phyloP scores from a whole-genome alignment of 2,797 vertebrate genomes.

The Lepus oiostolus region DNA sequence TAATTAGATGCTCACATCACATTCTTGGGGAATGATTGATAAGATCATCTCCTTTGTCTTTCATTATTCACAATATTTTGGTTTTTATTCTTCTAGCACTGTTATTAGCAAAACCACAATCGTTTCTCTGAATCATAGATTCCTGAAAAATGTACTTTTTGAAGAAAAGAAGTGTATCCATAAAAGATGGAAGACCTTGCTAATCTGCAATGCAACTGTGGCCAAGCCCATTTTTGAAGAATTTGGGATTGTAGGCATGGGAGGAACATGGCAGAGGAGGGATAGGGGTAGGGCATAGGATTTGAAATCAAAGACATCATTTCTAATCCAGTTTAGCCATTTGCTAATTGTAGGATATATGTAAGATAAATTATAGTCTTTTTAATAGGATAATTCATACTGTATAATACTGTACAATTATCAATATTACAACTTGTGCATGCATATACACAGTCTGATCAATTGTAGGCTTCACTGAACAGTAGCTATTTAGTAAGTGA shows the following conservation, averaged over 20 bases:
- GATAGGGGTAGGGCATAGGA: background rate
- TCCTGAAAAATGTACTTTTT: background rate
- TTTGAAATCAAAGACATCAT: background rate
- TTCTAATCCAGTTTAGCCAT: slow-evolving; percentile 26
- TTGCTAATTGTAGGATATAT: background rate
- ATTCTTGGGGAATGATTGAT: background rate
- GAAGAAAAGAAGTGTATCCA: background rate
- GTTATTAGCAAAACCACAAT: background rate
- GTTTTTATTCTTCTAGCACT: background rate
- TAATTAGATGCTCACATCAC: background rate
- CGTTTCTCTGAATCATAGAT: background rate
- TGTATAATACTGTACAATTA: background rate
- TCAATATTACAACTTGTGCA: background rate
- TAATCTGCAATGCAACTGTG: background rate
- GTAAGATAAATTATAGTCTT: background rate
- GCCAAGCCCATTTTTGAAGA: background rate
- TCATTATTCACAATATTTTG: background rate
- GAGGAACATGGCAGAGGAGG: background rate
- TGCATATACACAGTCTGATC: background rate
- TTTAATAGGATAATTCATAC: background rate
- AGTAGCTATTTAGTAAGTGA: background rate
- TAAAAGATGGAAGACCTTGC: background rate
- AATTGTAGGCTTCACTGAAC: background rate
- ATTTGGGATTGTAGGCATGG: background rate
- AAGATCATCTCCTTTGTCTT: background rate